Base-by-base conservation (phyloP, 2,113 vertebrate species). In the Rostratula benghalensis region DNA sequence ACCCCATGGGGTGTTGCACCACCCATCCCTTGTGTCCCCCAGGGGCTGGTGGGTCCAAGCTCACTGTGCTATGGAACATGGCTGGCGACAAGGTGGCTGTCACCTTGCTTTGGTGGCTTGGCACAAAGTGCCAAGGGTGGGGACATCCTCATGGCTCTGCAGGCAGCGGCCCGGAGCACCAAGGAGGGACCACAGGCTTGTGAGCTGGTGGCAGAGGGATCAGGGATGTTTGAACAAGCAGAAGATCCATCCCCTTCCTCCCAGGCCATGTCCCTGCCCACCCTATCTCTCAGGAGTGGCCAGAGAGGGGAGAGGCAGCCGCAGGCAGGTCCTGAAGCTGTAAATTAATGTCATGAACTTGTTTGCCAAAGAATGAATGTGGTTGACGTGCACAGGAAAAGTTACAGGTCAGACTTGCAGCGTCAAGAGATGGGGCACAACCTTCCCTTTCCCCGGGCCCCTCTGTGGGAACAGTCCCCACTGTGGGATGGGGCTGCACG, bases 181-280 rank as follows among this genome's bases (percentile, higher is more conserved):
- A 3, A 59, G 50, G 0, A 1, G 50, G 71, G 53, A 35, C 18
- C 1, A 1, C 0, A 10, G 33, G 61, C 91, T 65, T 21, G 1
- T 2, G 70, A 51, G 48, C 46, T 20, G 61, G 10, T 69, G 86
- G 41, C 83, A 35, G 28, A 13, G 22, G 37, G n/a, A 22, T 86
- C 3, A 0, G 21, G 1, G 24, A 21, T 11, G 7, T 16, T 27
- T n/a, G 80, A 35, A 61, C 56, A 31, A 81, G 69, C 51, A 30
- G 74, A 41, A 77, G 19, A 24, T 17, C 30, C 0, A 1, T 54
- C 19, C 80, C 30, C 65, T 46, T 22, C 43, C 24, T 71, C 25
- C 48, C 48, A 31, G 30, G 8, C 5, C 10, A 3, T 1, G 1
- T 80, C 73, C n/a, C 45, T 84, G 48, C 60, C 82, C 21, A 0